phyloP scores from a whole-genome alignment of 2,888 invertebrate species.

The Campoletis raptor region DNA sequence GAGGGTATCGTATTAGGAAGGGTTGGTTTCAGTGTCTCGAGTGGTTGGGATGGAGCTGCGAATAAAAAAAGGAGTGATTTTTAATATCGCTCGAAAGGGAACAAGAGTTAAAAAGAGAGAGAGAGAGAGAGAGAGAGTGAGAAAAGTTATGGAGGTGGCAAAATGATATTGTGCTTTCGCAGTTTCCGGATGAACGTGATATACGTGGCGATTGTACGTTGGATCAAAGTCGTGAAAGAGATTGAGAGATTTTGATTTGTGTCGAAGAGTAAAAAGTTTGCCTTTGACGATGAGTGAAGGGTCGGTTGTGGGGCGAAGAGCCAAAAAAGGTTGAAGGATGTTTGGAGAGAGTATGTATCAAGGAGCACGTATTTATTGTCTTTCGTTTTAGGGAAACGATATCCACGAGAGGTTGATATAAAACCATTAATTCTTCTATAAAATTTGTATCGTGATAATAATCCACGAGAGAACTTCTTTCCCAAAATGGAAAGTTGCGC shows the following conservation, averaged over 20 bases:
- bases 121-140: constrained; percentile 18
- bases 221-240: background rate
- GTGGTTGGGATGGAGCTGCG: constrained; percentile 23
- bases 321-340: background rate
- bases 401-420: background rate
- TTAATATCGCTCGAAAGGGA: constrained; percentile 61
- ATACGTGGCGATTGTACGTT: background rate
- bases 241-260: constrained; percentile 15
- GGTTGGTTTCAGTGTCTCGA: constrained; percentile 38
- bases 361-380: background rate
- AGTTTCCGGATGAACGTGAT: constrained; percentile 49
- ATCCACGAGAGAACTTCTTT: background rate
- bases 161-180: constrained; percentile 66
- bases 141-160: constrained; percentile 45
- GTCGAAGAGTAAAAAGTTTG: constrained; percentile 6
- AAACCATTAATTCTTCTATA: background rate
- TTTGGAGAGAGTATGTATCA: background rate
- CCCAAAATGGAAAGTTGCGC: background rate
- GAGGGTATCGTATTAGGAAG: constrained; percentile 27
- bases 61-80: constrained; percentile 57
- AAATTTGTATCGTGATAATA: background rate
- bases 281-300: constrained; percentile 3
- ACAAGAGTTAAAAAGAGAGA: constrained; percentile 38
- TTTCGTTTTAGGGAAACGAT: background rate
- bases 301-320: background rate